Evolutionary conservation across 1,140 invertebrate genomes (phyloP), one percentile per base, ranked within the genome.

Genomic region (Ips typographus): DNA sequence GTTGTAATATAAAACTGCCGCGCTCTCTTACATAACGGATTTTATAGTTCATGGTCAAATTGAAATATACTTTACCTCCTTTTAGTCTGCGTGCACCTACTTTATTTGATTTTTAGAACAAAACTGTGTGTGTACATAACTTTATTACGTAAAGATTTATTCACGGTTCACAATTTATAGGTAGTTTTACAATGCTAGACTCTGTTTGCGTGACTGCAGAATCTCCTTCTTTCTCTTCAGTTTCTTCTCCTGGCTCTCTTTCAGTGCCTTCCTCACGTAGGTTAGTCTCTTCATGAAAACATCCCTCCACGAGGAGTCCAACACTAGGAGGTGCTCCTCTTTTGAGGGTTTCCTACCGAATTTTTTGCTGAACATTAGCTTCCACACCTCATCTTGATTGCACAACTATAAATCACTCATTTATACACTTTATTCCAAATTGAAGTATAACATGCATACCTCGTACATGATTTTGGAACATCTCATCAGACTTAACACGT

Each of bases 391-490:
- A 0, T 72, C 63, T 37, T 58, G 55, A 53, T 72, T 70, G 49
- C 71, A 72, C 22, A 69, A 40, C 67, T 70, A 38, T 7, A 51
- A 47, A 47, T 6, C 22, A 53, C 4, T 8, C 6, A 53, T 8
- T 53, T 38, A 55, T 22, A 38, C 6, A 37, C 5, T 6, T 36
- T 37, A 7, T 55, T 22, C 5, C 6, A 55, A 37, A 55, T 7
- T 6, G 37, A 22, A 37, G 7, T 7, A 36, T 55, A 6, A 37
- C 52, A 38, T 57, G 2, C 41, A 5, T 76, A 83, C 82, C 75
- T 83, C 76, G 44, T 77, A 77, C 1, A 80, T 73, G 53, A 78
- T 71, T 22, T 74, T 78, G 0, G 78, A 82, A 2, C 80, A 68
- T 37, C 70, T 70, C 2, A 72, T 72, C 62, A 84, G 70, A 41